Percentiles rank a stretch among this genome's conserved stretches.
phyloP scores from a whole-genome alignment of 2,888 invertebrate genomes.

The Athalia rosae region DNA sequence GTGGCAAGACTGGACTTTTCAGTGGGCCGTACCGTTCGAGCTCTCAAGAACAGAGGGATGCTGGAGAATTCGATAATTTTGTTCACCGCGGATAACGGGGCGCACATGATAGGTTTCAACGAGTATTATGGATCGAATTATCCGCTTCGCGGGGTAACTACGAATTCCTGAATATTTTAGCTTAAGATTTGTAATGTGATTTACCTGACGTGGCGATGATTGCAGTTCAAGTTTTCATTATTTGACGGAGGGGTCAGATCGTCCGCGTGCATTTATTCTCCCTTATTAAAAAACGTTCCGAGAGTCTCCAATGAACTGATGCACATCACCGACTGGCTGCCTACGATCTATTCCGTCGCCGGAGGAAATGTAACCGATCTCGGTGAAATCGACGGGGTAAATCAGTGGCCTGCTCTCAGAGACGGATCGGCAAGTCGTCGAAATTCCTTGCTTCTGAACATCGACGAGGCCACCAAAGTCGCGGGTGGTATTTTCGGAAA shows the following conservation, averaged over 20 bases:
- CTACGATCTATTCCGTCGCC: slow-evolving; percentile 78
- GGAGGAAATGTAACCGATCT: slow-evolving; percentile 68
- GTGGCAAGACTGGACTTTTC: slow-evolving; percentile 78
- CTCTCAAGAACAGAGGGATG: slow-evolving; percentile 74
- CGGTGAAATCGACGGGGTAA: slow-evolving; percentile 75
- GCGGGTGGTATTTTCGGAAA: slow-evolving; percentile 51
- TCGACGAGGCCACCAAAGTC: slow-evolving; percentile 77
- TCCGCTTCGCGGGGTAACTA: slow-evolving; percentile 76
- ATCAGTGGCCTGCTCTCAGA: slow-evolving; percentile 69
- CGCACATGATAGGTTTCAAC: slow-evolving; percentile 73
- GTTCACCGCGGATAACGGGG: slow-evolving; percentile 80
- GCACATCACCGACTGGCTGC: slow-evolving; percentile 90
- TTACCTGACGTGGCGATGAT: slow-evolving; percentile 28
- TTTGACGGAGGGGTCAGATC: slow-evolving; percentile 92
- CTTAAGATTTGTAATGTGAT: too few relatives aligned
- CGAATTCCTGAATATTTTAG: neutral
- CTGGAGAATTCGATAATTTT: slow-evolving; percentile 78
- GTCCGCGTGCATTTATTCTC: slow-evolving; percentile 85
- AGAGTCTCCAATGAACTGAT: slow-evolving; percentile 80
- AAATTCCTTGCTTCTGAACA: slow-evolving; percentile 81
- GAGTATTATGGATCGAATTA: slow-evolving; percentile 78
- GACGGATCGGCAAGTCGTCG: slow-evolving; percentile 72
- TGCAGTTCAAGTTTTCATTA: slow-evolving; percentile 83
- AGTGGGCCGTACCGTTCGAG: slow-evolving; percentile 76
- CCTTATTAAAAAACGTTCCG: slow-evolving; percentile 75